Percentiles rank a stretch among this genome's conserved stretches.
Conservation (phyloP, 1,140 invertebrate genomes). For the Geopemphigus sp. region DNA sequence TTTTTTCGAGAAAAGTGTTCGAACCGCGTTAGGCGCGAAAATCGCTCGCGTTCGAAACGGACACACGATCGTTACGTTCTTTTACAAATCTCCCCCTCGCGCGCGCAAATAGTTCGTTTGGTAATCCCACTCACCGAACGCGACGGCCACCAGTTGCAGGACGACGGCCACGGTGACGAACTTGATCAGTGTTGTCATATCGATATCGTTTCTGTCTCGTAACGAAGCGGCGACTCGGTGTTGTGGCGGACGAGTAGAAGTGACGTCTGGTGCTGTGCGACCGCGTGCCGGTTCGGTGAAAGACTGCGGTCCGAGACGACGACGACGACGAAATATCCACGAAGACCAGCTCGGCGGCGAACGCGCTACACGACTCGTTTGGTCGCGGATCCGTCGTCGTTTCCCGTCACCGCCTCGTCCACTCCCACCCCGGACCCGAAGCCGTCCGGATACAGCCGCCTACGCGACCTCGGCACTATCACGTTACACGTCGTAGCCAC, state of each 20-base stretch:
- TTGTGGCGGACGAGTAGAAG: not conserved
- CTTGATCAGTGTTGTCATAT: not conserved
- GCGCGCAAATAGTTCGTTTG: too few species aligned
- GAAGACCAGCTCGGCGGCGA: not conserved
- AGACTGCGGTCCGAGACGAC: not conserved
- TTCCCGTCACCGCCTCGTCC: not conserved
- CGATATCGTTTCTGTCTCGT: too few species aligned
- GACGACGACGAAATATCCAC: not conserved
- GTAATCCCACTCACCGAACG: conserved; percentile 18
- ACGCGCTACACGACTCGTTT: not conserved
- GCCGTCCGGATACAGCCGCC: not conserved
- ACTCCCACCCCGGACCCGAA: not conserved
- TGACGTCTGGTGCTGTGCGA: not conserved
- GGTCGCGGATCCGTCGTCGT: not conserved
- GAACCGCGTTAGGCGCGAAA: too few species aligned
- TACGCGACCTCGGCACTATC: not conserved
- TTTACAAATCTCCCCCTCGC: not conserved
- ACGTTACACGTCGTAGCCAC: not conserved
- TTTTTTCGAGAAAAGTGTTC: too few species aligned
- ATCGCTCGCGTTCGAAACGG: too few species aligned
- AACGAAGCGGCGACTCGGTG: too few species aligned
- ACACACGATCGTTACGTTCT: too few species aligned
- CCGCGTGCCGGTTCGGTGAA: too few species aligned
- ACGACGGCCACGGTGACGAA: not conserved
- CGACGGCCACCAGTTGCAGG: not conserved